Base-by-base conservation (phyloP, 2,113 vertebrate genomes). In the Neotragus moschatus region DNA sequence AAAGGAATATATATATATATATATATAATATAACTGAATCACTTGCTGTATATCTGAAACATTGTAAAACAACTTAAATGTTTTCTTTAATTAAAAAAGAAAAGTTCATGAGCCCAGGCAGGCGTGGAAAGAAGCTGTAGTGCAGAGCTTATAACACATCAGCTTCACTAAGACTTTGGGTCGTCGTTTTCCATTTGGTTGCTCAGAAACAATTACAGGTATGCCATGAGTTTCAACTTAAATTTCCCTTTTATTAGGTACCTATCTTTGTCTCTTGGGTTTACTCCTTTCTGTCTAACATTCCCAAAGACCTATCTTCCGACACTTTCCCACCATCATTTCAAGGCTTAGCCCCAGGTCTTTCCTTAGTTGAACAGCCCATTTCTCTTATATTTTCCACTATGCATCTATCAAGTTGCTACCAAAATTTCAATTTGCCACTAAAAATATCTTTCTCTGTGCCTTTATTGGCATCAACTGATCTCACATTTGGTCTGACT, bases 391-490 rank as follows among this genome's bases (percentile, higher is more conserved):
- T 90, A 70, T 63, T 86, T 85, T 70, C 36, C 36, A 93, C 58
- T 77, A 47, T 85, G 13, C 8, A 55, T 55, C 47, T 56, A 56
- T 55, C 51, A 90, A 96, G 82, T 58, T 95, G 49, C 23, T 70
- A 75, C 43, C 45, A 77, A 30, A 81, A 33, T 60, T 81, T 86
- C 58, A 95, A 97, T 84, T 90, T 97, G 33, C 30, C 88, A 39
- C 86, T 43, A n/a, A 96, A 96, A 96, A 79, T 25, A 73, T 51
- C 49, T 51, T n/a, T 90, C 53, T 92, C 61, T 96, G 77, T 53
- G 61, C 28, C 45, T 96, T 91, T 86, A 85, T 94, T 15, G 9
- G 25, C 63, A 79, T 21, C 77, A 91, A 55, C 17, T 77, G 15
- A 82, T 84, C 19, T 95, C 82, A 81, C 28, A 55, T 84, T 73